Percentiles rank a stretch among this genome's conserved stretches.
These are phyloP conservation scores for Penelope pileata DNA, from an alignment of 2,113 vertebrate genomes.

Conservation along the genomic window DNA sequence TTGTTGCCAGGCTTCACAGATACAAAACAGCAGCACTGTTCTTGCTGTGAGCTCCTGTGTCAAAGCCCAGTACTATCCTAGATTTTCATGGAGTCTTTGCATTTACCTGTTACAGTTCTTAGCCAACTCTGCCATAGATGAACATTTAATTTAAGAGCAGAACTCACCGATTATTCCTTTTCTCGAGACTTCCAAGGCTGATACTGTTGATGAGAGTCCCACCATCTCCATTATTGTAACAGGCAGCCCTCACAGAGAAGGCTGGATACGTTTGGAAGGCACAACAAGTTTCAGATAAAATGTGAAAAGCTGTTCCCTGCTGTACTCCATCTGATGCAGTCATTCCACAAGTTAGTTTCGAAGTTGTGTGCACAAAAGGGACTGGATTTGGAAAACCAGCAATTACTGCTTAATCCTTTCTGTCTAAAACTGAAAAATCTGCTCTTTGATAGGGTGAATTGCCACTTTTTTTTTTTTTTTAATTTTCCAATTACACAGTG, in stretches of 20 bases:
- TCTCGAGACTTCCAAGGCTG: neutral
- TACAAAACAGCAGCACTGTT: neutral
- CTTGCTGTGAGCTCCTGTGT: neutral
- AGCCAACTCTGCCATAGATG: neutral
- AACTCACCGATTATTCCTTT: neutral
- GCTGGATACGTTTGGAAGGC: neutral
- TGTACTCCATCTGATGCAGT: neutral
- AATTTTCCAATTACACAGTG: neutral
- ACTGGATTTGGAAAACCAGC: neutral
- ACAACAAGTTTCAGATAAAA: neutral
- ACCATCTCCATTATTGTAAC: neutral
- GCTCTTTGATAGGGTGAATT: neutral
- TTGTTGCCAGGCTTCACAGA: neutral
- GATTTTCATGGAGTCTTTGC: neutral
- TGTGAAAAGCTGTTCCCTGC: neutral
- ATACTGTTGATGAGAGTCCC: neutral
- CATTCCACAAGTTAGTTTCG: neutral
- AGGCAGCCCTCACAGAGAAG: neutral
- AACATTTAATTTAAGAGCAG: neutral
- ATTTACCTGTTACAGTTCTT: neutral
- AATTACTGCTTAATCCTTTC: neutral
- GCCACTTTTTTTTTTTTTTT: neutral
- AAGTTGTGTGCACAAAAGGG: neutral
- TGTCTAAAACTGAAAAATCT: neutral
- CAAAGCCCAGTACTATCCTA: neutral